phyloP scores from a whole-genome alignment of 2,888 invertebrate genomes.

The Crossocerus cetratus region DNA sequence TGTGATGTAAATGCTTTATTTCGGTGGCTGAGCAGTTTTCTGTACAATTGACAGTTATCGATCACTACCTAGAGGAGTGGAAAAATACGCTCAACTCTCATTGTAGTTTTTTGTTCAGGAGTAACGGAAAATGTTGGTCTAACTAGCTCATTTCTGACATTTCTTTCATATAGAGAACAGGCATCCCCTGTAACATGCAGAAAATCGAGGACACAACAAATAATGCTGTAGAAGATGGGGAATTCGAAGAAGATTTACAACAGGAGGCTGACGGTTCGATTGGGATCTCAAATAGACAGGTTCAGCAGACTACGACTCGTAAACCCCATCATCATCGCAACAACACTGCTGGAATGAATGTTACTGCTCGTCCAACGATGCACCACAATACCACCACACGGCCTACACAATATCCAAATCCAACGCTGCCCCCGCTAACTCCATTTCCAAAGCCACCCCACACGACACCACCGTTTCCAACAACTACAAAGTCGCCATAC shows the following conservation, averaged over 20 bases:
- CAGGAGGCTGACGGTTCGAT: constrained; percentile 5
- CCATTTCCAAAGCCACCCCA: background rate
- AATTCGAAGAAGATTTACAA: constrained; percentile 14
- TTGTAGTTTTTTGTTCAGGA: no score
- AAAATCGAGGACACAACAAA: constrained; percentile 13
- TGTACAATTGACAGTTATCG: no score
- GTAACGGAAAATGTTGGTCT: no score
- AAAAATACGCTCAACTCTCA: no score
- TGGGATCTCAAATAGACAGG: background rate
- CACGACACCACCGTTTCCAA: constrained; percentile 15
- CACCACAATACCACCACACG: background rate
- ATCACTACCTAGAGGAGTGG: no score
- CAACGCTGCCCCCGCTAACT: background rate
- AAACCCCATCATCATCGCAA: background rate
- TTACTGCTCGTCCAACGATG: background rate
- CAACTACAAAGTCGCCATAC: constrained; percentile 31
- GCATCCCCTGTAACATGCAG: constrained; percentile 4
- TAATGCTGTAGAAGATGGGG: background rate
- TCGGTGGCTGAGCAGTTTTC: constrained; percentile 6
- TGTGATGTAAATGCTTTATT: constrained; percentile 21
- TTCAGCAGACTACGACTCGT: background rate
- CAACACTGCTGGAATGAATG: no score
- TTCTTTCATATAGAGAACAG: background rate
- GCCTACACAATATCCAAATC: no score
- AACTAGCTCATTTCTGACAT: background rate